Conservation (phyloP, 37 sponge, comb jelly and placozoan genomes). For the Dysidea cf. avara region DNA sequence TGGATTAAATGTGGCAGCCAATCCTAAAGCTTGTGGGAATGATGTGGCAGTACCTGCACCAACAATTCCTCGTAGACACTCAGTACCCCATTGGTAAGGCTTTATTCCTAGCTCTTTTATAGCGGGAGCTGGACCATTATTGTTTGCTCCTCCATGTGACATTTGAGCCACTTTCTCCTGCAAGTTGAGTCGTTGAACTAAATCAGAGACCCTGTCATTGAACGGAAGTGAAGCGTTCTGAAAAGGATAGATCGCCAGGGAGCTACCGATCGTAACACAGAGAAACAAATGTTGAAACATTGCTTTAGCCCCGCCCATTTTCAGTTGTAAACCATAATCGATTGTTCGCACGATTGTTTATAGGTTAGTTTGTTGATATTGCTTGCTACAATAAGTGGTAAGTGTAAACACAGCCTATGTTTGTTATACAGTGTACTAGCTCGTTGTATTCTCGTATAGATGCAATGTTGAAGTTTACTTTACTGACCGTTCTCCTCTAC, state of each 20-base stretch:
- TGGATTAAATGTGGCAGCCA: constrained; percentile 59
- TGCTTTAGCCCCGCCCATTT: no score
- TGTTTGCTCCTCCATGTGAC: constrained; percentile 58
- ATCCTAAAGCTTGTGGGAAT: constrained; percentile 53
- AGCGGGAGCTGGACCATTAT: constrained; percentile 43
- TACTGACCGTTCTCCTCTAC: no score
- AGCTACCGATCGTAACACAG: no score
- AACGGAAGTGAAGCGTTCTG: constrained; percentile 38
- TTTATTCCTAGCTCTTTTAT: constrained; percentile 43
- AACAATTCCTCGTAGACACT: constrained; percentile 54
- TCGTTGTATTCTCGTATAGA: no score
- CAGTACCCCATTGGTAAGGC: constrained; percentile 67
- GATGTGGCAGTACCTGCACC: constrained; percentile 52
- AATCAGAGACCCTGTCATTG: constrained; percentile 37
- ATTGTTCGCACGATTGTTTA: no score
- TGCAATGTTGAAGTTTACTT: no score
- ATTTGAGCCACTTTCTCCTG: constrained; percentile 52
- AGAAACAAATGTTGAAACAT: no score
- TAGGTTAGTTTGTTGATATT: no score
- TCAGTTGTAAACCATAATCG: no score
- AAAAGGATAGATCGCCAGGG: constrained; percentile 32
- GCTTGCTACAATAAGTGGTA: no score
- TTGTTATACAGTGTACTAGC: no score
- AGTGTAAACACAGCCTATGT: no score
- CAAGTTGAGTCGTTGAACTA: constrained; percentile 36